A percentile compares a stretch with the other conserved stretches of the same genome.
phyloP scores from a whole-genome alignment of 2,888 invertebrate genomes.

The Ophonus ardosiacus region DNA sequence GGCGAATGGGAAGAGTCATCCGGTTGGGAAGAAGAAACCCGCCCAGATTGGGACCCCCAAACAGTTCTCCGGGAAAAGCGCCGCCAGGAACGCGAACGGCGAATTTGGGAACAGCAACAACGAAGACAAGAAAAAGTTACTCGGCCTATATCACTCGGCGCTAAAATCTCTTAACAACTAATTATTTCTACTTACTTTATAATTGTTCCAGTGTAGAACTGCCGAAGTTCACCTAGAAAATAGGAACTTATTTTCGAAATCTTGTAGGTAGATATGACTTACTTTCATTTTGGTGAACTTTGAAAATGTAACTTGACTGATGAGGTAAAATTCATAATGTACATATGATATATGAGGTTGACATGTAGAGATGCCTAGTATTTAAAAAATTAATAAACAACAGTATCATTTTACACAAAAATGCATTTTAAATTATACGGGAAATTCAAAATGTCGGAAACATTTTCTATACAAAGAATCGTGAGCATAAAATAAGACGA shows the following conservation, averaged over 20 bases:
- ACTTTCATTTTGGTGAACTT: not conserved
- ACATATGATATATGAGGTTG: too few species aligned
- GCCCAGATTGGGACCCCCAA: conserved; percentile 71
- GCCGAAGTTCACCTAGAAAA: not conserved
- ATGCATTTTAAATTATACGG: too few species aligned
- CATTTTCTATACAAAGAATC: too few species aligned
- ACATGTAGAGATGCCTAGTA: too few species aligned
- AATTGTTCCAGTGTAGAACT: not conserved
- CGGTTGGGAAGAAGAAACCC: conserved; percentile 73
- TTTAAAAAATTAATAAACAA: too few species aligned
- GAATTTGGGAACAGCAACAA: conserved; percentile 73
- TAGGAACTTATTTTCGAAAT: not conserved
- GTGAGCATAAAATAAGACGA: too few species aligned
- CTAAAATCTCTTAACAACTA: conserved; percentile 68
- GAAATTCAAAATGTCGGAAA: too few species aligned
- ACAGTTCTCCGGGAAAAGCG: conserved; percentile 72
- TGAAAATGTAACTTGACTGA: not conserved
- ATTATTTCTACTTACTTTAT: too few species aligned
- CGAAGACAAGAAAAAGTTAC: conserved; percentile 71
- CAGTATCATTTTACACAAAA: too few species aligned
- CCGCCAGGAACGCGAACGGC: conserved; percentile 71
- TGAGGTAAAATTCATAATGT: not conserved
- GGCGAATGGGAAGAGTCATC: conserved; percentile 74
- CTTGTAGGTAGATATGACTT: not conserved
- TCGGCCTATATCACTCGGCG: conserved; percentile 69